These are phyloP conservation scores for Emydocephalus ijimae DNA, from an alignment of 2,113 vertebrate species.

Conservation along the genomic window DNA sequence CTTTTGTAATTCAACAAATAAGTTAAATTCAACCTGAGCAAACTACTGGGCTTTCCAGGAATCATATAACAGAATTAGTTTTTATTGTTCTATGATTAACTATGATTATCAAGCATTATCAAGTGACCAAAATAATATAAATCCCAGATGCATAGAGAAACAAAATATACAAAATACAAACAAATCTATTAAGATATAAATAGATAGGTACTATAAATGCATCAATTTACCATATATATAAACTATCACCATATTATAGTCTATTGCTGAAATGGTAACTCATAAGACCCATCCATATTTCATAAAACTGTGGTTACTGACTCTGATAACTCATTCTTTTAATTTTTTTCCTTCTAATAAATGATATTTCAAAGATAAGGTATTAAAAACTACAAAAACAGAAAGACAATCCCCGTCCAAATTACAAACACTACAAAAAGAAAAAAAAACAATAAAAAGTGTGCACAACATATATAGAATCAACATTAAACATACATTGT, in stretches of 20 bases:
- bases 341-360: neutral
- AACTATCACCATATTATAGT: neutral
- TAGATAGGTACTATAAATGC: neutral
- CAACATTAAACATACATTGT: too few species aligned
- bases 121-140: neutral
- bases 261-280: neutral
- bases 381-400: neutral
- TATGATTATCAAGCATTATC: neutral
- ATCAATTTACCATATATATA: neutral
- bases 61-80: neutral
- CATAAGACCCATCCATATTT: neutral
- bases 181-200: neutral
- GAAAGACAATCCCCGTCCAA: neutral
- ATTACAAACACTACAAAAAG: too few species aligned
- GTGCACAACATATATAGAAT: too few species aligned
- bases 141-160: neutral
- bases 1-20: neutral
- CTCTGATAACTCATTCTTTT: neutral
- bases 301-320: neutral
- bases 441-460: neutral
- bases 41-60: neutral
- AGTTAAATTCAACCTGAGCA: neutral
- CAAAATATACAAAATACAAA: neutral
- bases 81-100: neutral
- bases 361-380: neutral